Evolutionary conservation across 1,140 invertebrate genomes (phyloP).

Genomic region (Solen grandis): DNA sequence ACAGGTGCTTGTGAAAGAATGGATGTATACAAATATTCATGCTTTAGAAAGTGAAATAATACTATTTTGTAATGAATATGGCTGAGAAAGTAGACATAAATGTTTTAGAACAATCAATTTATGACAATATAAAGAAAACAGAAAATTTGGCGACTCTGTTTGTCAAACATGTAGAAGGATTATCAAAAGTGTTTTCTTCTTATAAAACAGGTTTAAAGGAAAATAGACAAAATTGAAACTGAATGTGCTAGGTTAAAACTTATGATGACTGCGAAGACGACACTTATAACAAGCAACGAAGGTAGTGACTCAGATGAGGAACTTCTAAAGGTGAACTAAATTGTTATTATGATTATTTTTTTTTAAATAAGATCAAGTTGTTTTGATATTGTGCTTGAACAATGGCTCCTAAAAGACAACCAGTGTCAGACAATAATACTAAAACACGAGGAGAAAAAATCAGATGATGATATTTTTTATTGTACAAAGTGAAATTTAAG

Average conservation of each 20-base stretch:
- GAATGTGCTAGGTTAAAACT: background rate
- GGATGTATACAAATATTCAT: background rate
- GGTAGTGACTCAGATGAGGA: no score
- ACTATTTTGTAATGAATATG: no score
- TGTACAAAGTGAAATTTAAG: background rate
- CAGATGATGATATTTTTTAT: background rate
- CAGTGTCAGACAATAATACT: background rate
- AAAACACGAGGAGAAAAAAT: background rate
- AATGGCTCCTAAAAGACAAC: background rate
- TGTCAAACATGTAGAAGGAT: background rate
- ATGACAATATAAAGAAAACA: background rate
- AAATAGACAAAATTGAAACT: background rate
- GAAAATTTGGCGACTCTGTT: background rate
- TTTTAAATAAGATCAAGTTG: background rate
- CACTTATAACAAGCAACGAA: background rate
- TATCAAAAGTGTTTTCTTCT: background rate
- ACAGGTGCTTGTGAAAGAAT: constrained; percentile 1
- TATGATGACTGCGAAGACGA: background rate
- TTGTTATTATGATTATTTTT: background rate
- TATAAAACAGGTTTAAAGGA: background rate
- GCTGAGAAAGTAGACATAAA: background rate
- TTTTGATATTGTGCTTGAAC: background rate
- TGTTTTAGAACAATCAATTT: background rate
- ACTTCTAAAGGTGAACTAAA: background rate
- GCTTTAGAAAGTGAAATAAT: no score